Conservation (phyloP, 2,888 invertebrate species). For the Litoditis marina region DNA sequence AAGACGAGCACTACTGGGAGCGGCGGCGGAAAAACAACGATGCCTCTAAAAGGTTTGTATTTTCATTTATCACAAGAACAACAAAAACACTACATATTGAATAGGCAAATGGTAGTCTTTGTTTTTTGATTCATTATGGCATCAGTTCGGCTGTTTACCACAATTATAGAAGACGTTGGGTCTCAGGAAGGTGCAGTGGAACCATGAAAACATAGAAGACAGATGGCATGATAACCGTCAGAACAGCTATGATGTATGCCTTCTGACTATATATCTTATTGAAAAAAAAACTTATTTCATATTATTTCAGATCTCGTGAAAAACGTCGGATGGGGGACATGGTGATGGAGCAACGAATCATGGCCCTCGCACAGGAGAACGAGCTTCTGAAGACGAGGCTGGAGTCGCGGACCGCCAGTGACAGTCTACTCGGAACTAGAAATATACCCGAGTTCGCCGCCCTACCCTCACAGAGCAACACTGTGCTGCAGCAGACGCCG, state of each 20-base stretch:
- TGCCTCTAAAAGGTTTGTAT: constrained; percentile 25
- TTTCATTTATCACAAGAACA: too few species aligned
- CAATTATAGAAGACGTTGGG: too few species aligned
- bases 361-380: constrained; percentile 90
- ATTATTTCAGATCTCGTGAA: constrained; percentile 26
- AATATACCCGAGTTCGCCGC: background rate
- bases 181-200: too few species aligned
- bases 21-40: constrained; percentile 38
- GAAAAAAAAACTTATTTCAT: too few species aligned
- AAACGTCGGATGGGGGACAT: constrained; percentile 91
- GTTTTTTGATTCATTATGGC: too few species aligned
- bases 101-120: too few species aligned
- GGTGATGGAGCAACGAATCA: constrained; percentile 87
- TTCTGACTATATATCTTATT: background rate
- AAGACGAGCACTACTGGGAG: constrained; percentile 70
- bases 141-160: too few species aligned
- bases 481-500: too few species aligned
- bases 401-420: constrained; percentile 19
- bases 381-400: constrained; percentile 87
- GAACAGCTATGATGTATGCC: too few species aligned
- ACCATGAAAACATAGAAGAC: too few species aligned
- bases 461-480: constrained; percentile 1
- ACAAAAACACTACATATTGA: too few species aligned
- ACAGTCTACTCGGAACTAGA: background rate
- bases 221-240: too few species aligned